Base-by-base conservation (phyloP, 30 jellyfish, hydroid and myxozoan genomes). In the Cassiopea andromeda region DNA sequence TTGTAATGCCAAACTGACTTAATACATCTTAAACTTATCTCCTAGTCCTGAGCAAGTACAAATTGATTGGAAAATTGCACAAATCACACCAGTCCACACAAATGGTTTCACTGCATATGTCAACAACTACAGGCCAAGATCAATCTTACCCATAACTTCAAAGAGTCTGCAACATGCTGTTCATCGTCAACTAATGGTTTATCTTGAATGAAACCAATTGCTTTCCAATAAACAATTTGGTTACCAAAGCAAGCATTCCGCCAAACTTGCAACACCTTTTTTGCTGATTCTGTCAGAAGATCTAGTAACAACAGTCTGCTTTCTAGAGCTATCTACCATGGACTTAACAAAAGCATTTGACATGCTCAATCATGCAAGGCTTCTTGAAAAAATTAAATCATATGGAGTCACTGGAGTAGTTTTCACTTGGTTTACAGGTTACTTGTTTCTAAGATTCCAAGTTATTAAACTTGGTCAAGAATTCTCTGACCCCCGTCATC, bases 11-110 rank as follows among this genome's bases (percentile, higher is more conserved):
- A 47, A 69, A 66, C 97, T 27, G 15, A 64, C 81, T 84, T 77
- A 93, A 60, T 69, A 49, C 86, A 87, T 77, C 44, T 49, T 76
- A 49, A 87, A 81, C 89, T 54, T 68, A 69, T 89, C 90, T 50
- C 90, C 82, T 19, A 68, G 77, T 73, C 81, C 93, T 46, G 84
- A 90, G 72, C 73, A 73, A 69, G 97, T 89, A 15, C 97, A 89
- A 61, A 68, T 89, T 75, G 82, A 60, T 48, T 89, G 97, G 97
- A 89, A 89, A 70, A 69, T 81, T 46, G 88, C 97, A n/a, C 70
- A 61, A 81, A 89, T 89, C 44, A 48, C 16, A 19, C 95, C 95
- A 77, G 70, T 88, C 44, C 90, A 82, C 77, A 78, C 61, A 66
- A 66, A 84, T 60, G 90, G 92, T 44, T 69, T 88, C 71, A 54